These are phyloP conservation scores for Agriopis marginaria DNA, from an alignment of 2,888 invertebrate species.

Conservation along the genomic window DNA sequence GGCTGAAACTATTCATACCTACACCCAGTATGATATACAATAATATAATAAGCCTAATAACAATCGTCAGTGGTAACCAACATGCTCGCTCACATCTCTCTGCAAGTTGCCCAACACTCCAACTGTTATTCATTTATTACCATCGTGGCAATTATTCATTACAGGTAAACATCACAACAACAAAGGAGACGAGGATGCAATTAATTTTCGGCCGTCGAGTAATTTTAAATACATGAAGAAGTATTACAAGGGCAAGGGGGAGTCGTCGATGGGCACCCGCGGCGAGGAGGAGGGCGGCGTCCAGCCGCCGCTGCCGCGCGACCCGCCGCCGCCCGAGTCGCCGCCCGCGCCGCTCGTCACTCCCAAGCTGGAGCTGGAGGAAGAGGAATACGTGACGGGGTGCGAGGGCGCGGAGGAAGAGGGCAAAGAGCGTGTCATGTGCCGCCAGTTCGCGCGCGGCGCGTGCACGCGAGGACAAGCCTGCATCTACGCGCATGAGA, in stretches of 20 bases:
- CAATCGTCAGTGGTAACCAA: too few relatives aligned
- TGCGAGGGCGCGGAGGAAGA: slow-evolving; percentile 40
- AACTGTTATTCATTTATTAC: too few relatives aligned
- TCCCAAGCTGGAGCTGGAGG: slow-evolving; percentile 59
- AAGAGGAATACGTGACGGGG: slow-evolving; percentile 49
- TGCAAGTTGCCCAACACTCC: too few relatives aligned
- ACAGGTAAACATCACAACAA: slow-evolving; percentile 28
- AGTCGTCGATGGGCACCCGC: slow-evolving; percentile 24
- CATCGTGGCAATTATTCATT: too few relatives aligned
- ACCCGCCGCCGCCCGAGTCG: slow-evolving; percentile 60
- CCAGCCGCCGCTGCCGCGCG: slow-evolving; percentile 63
- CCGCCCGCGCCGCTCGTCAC: slow-evolving; percentile 63
- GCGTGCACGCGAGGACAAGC: slow-evolving; percentile 61
- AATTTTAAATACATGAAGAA: slow-evolving; percentile 76
- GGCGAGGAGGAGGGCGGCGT: slow-evolving; percentile 13
- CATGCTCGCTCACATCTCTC: too few relatives aligned
- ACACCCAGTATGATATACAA: too few relatives aligned
- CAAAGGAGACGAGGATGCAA: slow-evolving; percentile 57
- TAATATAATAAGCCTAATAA: too few relatives aligned
- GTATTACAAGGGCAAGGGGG: slow-evolving; percentile 64
- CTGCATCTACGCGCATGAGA: slow-evolving; percentile 65
- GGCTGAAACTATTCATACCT: too few relatives aligned
- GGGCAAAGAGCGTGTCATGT: slow-evolving; percentile 50
- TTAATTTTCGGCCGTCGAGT: slow-evolving; percentile 67
- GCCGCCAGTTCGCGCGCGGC: slow-evolving; percentile 69